Conservation (phyloP, 2,888 invertebrate genomes). For the Crossocerus cetratus region DNA sequence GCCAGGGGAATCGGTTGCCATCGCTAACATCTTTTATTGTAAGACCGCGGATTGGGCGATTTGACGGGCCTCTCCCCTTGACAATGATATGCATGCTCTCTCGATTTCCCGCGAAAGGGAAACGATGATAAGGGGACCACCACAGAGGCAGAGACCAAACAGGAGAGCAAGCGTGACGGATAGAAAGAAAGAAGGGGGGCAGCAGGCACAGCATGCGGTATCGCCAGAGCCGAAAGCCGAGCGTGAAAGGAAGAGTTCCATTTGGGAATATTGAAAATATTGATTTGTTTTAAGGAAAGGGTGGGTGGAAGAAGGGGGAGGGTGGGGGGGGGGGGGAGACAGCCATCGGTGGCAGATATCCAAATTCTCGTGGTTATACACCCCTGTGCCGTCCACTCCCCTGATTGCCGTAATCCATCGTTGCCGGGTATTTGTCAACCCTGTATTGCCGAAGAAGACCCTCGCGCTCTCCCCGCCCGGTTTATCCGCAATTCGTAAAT, state of each 20-base stretch:
- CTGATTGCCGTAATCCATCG: background rate
- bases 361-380: background rate
- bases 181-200: conserved; percentile 30
- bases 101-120: conserved; percentile 12
- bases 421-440: background rate
- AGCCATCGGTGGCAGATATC: conserved; percentile 3
- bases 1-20: conserved; percentile 42
- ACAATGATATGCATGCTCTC: conserved; percentile 27
- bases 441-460: no score
- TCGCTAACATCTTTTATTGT: conserved; percentile 56
- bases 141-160: background rate
- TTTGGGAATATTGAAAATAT: conserved; percentile 71
- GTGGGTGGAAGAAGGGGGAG: background rate
- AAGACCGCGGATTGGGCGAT: conserved; percentile 48
- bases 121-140: conserved; percentile 16
- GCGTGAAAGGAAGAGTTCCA: conserved; percentile 51
- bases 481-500: no score
- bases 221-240: conserved; percentile 33
- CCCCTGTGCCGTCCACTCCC: background rate
- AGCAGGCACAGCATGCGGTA: conserved; percentile 25
- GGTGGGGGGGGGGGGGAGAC: background rate
- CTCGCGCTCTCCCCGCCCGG: no score
- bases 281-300: conserved; percentile 66
- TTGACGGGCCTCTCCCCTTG: conserved; percentile 34
- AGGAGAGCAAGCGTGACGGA: conserved; percentile 3